Base-by-base conservation (phyloP, 2,797 vertebrate species). In the Periparus ater region DNA sequence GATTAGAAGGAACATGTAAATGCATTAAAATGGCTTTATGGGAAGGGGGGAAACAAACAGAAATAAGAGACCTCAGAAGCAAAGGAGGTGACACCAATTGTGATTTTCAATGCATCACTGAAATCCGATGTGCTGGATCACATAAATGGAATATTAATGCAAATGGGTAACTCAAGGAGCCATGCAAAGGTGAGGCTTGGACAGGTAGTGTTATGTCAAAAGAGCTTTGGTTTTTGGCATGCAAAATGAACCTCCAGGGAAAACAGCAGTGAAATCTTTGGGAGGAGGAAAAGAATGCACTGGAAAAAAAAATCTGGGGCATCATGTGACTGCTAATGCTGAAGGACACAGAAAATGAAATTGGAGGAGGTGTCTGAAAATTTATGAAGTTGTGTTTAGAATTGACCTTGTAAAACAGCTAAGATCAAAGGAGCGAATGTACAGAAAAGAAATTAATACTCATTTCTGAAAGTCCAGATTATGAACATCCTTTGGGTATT, bases 391-490 rank as follows among this genome's bases (percentile, higher is more conserved):
- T 84, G 34, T 63, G 48, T 44, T 82, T 76, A 29, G 75, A 57
- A 71, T 0, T 92, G 95, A 93, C 94, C 90, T 91, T 96, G 86
- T 91, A 68, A 94, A 95, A 73, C 66, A 90, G 58, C 63, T 34
- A 50, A 78, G 85, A 94, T 92, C 70, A 86, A 95, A 92, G 70
- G 67, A 94, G 47, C 62, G 44, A 85, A 40, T 72, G 45, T 9
- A 12, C 10, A 45, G 26, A 79, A 57, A 85, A 71, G 68, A 91
- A 88, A 54, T 29, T 40, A 89, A 81, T 71, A 10, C 15, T 91
- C 6, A 38, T 91, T 88, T 94, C 76, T 92, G 47, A 60, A 76
- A 92, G 79, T 96, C 85, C 89, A 96, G 91, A 88, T 86, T 94
- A 93, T 26, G 51, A 75, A 51, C 70, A 47, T 92, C 95, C 85